Percentiles rank a stretch among this genome's conserved stretches.
phyloP scores from a whole-genome alignment of 92 coral and sea anemone genomes.

The Umimayanthus kanabou region DNA sequence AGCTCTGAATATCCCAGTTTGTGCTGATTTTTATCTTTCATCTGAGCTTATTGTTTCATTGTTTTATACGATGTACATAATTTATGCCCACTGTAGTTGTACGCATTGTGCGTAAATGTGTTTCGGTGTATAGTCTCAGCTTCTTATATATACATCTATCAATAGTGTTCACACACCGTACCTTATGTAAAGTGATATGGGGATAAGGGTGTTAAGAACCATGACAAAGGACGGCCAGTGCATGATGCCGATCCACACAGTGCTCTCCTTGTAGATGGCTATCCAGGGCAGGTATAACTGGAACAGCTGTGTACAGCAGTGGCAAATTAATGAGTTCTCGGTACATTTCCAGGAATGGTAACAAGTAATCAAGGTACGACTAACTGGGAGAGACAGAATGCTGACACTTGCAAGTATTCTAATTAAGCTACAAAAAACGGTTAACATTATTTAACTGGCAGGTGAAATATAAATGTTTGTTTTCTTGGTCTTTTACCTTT shows the following conservation, averaged over 20 bases:
- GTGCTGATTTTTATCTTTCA: too few relatives aligned
- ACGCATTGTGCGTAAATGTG: too few relatives aligned
- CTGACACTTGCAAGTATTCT: too few relatives aligned
- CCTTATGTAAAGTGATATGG: slow-evolving; percentile 98
- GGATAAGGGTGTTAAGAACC: slow-evolving; percentile 96
- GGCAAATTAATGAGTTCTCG: neutral
- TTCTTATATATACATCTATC: too few relatives aligned
- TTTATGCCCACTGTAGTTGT: too few relatives aligned
- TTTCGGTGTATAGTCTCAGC: too few relatives aligned
- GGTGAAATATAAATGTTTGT: neutral
- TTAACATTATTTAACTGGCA: neutral
- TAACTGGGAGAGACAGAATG: neutral
- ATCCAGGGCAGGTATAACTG: slow-evolving; percentile 88
- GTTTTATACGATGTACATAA: too few relatives aligned
- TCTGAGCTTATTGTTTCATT: too few relatives aligned
- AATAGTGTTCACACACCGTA: slow-evolving; percentile 14
- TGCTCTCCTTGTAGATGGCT: slow-evolving; percentile 68
- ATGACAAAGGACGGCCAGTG: slow-evolving; percentile 98
- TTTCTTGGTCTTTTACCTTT: neutral
- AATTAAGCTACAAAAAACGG: too few relatives aligned
- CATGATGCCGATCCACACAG: slow-evolving; percentile 79
- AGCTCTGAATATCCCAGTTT: too few relatives aligned
- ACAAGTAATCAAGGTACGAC: neutral
- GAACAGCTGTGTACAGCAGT: slow-evolving; percentile 61
- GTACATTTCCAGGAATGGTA: neutral